phyloP scores from a whole-genome alignment of 2,797 vertebrate species.

The Cynodonichthys magdalenae region DNA sequence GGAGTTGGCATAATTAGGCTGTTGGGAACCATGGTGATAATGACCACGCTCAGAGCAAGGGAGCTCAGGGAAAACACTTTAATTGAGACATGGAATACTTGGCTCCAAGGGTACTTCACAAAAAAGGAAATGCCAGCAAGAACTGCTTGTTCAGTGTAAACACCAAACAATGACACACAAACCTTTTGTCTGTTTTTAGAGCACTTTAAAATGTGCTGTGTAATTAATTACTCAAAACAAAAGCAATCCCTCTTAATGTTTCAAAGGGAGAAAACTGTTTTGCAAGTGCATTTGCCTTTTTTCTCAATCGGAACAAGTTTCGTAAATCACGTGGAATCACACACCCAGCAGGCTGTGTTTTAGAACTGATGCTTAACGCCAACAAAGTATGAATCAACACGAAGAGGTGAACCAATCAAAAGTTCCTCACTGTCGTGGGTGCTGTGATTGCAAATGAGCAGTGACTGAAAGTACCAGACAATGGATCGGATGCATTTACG shows the following conservation, averaged over 20 bases:
- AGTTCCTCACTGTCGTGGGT: conserved; percentile 16
- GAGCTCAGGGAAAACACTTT: conserved; percentile 78
- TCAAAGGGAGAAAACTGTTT: conserved; percentile 35
- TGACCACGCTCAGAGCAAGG: conserved; percentile 66
- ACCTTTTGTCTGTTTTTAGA: conserved; percentile 47
- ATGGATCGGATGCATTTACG: background rate
- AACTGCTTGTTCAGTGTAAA: conserved; percentile 68
- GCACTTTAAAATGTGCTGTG: conserved; percentile 33
- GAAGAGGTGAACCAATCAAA: conserved; percentile 19
- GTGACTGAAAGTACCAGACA: conserved; percentile 24
- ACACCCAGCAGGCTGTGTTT: conserved; percentile 12
- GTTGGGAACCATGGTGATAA: conserved; percentile 81
- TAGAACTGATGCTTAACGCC: conserved; percentile 52
- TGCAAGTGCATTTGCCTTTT: conserved; percentile 56
- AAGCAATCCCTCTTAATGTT: conserved; percentile 40
- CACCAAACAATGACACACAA: conserved; percentile 52
- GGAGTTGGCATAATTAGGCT: conserved; percentile 79
- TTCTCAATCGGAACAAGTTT: conserved; percentile 31
- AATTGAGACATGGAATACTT: conserved; percentile 81
- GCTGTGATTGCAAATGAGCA: conserved; percentile 25
- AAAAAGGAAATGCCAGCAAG: conserved; percentile 64
- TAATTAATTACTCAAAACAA: conserved; percentile 57
- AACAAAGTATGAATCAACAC: conserved; percentile 18
- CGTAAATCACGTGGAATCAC: conserved; percentile 21
- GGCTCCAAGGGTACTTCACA: conserved; percentile 79